Percentiles rank a stretch among this genome's conserved stretches.
These are phyloP conservation scores for Orycteropus afer DNA, from an alignment of 2,113 vertebrate genomes.

Conservation along the genomic window DNA sequence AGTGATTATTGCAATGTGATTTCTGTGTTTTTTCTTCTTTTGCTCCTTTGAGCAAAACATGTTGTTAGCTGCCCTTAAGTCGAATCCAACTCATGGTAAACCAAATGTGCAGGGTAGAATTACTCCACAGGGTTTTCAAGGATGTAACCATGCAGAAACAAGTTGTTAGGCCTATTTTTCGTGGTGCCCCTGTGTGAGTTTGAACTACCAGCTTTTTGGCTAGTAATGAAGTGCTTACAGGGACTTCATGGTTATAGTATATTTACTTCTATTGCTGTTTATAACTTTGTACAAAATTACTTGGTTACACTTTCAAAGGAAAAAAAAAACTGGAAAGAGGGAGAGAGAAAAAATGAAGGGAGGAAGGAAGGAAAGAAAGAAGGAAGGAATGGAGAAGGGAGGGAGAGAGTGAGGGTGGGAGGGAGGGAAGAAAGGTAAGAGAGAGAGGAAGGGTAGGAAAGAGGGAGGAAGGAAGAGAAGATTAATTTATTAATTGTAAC, in stretches of 20 bases:
- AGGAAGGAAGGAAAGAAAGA: not conserved
- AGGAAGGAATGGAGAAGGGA: not conserved
- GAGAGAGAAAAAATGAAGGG: not conserved
- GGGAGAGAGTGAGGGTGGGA: not conserved
- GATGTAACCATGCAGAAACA: not conserved
- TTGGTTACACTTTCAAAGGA: not conserved
- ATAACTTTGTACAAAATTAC: not conserved
- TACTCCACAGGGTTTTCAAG: not conserved
- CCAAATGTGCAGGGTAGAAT: not conserved
- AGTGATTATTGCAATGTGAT: not conserved
- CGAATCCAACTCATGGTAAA: not conserved
- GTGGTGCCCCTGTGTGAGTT: not conserved
- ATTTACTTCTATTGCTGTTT: not conserved
- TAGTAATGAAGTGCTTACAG: not conserved
- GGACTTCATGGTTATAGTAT: not conserved
- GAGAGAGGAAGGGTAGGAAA: no score
- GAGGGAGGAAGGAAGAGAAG: not conserved
- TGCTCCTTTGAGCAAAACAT: not conserved
- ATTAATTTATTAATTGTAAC: not conserved
- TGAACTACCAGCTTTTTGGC: not conserved
- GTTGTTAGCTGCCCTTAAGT: not conserved
- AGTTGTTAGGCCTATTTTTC: not conserved
- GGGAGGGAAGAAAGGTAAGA: not conserved
- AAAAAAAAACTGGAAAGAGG: not conserved
- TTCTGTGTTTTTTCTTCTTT: not conserved